phyloP scores from a whole-genome alignment of 1,140 invertebrate genomes.

The Anagrus nilaparvatae region DNA sequence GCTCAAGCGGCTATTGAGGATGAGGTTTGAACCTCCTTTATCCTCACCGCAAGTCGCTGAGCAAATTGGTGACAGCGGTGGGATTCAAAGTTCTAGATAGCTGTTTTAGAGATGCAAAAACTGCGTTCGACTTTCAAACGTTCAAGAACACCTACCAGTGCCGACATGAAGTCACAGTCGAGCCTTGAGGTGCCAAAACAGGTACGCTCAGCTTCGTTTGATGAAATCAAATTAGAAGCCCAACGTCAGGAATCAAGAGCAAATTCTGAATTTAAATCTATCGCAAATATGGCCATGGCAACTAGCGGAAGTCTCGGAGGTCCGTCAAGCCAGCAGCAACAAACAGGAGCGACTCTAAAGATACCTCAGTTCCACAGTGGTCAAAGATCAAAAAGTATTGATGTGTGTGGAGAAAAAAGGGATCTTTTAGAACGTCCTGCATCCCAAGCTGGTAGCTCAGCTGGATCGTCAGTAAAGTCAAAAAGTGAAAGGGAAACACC shows the following conservation, averaged over 20 bases:
- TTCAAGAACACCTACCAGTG: conserved; percentile 73
- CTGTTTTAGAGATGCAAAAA: conserved; percentile 65
- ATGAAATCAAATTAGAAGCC: conserved; percentile 74
- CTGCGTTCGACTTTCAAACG: conserved; percentile 76
- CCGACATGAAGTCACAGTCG: conserved; percentile 82
- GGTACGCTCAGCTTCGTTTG: conserved; percentile 72
- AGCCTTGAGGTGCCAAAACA: conserved; percentile 80
- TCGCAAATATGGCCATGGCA: conserved; percentile 16
- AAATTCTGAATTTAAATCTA: conserved; percentile 24
- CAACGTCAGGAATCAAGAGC: conserved; percentile 40
- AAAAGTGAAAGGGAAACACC: conserved; percentile 20
- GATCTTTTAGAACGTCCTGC: neutral
- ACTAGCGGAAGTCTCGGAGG: conserved; percentile 19
- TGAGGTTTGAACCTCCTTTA: too few species aligned
- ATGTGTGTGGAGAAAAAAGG: conserved; percentile 47
- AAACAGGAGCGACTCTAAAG: conserved; percentile 38
- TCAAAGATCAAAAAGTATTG: conserved; percentile 65
- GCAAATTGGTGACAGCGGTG: neutral
- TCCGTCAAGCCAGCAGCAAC: conserved; percentile 20
- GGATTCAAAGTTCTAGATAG: too few species aligned
- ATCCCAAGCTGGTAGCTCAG: too few species aligned
- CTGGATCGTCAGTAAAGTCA: conserved; percentile 5
- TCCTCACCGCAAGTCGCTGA: neutral
- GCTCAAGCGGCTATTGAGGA: too few species aligned
- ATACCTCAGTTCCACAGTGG: conserved; percentile 55